Base-by-base conservation (phyloP, 1,140 invertebrate genomes). In the Papilio aristodemus region DNA sequence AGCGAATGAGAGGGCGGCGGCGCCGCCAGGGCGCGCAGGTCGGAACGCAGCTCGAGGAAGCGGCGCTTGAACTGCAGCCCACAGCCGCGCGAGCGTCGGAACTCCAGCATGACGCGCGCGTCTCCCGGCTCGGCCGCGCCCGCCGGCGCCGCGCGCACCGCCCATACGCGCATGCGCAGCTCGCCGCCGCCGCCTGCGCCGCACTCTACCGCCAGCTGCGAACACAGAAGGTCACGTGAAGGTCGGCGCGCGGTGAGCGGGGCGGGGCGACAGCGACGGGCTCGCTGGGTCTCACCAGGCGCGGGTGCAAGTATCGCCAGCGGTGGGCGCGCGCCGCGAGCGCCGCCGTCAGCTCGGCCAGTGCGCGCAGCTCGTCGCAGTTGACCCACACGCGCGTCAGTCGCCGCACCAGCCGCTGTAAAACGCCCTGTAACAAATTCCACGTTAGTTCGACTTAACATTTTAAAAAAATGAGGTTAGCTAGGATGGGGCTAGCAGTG, bases 41-140 rank as follows among this genome's bases (percentile, higher is more conserved):
- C 59, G 36, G 36, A 71, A 39, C 76, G 72, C 38, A 98, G 94
- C 82, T 94, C 94, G n/a, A 97, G 86, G 86, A 98, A 99, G 74
- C 94, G 93, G 73, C 95, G 93, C 88, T 99, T 99, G 87, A 99
- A 99, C 86, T 98, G 97, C 50, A 99, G 86, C 71, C 98, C 98
- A 92, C 97, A 97, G 68, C 98, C 98, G 92, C 97, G 96, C 6
- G 97, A 98, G n/a, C 98, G 92, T 37, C 98, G 93, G 85, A 99
- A 99, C 90, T 99, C 98, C 7, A 97, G 88, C 13, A 97, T 86
- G 70, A 66, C 69, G 70, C 71, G 68, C 63, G 67, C 69, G 19
- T n/a, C 68, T 70, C 37, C 60, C 54, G 19, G 17, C 19, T 54
- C 57, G 27, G 38, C 57, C 8, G 19, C 63, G 0, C 11, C 66